These are phyloP conservation scores for Octodon degus DNA, from an alignment of 2,113 vertebrate genomes.

Conservation along the genomic window DNA sequence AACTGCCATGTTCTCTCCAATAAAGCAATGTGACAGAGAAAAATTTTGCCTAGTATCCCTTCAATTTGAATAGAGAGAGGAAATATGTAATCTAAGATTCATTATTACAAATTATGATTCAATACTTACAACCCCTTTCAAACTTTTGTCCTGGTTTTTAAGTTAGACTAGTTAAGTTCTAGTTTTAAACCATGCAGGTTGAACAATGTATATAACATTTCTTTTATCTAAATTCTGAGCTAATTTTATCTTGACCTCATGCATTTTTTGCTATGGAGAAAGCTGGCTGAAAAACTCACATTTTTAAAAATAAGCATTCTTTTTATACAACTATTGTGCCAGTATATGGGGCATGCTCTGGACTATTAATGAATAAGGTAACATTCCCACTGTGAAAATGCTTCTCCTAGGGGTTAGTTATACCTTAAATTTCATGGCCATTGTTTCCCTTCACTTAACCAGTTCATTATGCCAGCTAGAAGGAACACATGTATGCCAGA, in stretches of 20 bases:
- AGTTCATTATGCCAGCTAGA: background rate
- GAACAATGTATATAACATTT: background rate
- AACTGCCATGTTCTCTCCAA: background rate
- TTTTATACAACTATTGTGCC: background rate
- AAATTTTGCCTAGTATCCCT: background rate
- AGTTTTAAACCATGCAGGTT: background rate
- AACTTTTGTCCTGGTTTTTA: background rate
- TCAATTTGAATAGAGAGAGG: background rate
- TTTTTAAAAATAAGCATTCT: background rate
- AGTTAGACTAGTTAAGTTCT: background rate
- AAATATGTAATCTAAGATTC: no score
- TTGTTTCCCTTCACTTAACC: background rate
- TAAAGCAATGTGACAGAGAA: background rate
- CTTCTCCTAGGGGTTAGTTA: no score
- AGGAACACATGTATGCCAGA: background rate
- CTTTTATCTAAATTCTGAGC: no score
- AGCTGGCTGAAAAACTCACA: background rate
- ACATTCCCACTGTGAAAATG: background rate
- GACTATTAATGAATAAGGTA: background rate
- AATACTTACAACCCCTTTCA: background rate
- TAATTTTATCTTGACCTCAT: background rate
- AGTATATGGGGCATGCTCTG: background rate
- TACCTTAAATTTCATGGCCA: background rate
- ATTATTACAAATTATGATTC: background rate
- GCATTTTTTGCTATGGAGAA: background rate